Evolutionary conservation across 2,888 invertebrate species (phyloP).

Genomic region (Heliconius ethilla): DNA sequence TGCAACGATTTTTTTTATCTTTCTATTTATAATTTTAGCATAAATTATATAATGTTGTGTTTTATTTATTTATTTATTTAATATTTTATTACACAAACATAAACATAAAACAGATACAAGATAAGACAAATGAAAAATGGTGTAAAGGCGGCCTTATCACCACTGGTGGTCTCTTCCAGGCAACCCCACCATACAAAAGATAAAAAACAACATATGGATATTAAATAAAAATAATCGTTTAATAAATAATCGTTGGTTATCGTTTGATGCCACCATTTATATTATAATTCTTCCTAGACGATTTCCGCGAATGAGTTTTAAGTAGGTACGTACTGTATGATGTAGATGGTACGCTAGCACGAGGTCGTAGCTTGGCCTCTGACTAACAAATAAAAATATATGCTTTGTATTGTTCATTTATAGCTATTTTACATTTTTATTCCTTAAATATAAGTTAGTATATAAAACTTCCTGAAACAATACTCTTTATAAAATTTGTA

Average conservation of each 20-base stretch:
- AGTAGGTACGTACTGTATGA: slow-evolving; percentile 14
- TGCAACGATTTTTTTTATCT: neutral
- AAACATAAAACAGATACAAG: no score
- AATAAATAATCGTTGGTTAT: neutral
- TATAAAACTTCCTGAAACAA: neutral
- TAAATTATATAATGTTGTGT: no score
- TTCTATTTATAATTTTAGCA: no score
- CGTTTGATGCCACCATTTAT: slow-evolving; percentile 4
- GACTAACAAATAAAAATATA: slow-evolving; percentile 25
- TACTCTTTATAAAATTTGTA: no score
- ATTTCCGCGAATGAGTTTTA: slow-evolving; percentile 35
- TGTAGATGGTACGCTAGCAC: slow-evolving; percentile 29
- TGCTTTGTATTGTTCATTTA: slow-evolving; percentile 33
- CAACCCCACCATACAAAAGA: no score
- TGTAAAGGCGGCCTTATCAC: no score
- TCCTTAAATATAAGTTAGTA: slow-evolving; percentile 20
- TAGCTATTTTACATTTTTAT: slow-evolving; percentile 27
- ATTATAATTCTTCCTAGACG: slow-evolving; percentile 27
- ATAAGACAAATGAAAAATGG: no score
- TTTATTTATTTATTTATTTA: no score
- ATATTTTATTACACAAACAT: no score
- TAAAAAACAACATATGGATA: no score
- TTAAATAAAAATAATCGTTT: no score
- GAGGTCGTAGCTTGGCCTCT: slow-evolving; percentile 37
- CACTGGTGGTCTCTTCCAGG: no score